phyloP scores from a whole-genome alignment of 2,888 invertebrate species.

The Mythimna lalbum region DNA sequence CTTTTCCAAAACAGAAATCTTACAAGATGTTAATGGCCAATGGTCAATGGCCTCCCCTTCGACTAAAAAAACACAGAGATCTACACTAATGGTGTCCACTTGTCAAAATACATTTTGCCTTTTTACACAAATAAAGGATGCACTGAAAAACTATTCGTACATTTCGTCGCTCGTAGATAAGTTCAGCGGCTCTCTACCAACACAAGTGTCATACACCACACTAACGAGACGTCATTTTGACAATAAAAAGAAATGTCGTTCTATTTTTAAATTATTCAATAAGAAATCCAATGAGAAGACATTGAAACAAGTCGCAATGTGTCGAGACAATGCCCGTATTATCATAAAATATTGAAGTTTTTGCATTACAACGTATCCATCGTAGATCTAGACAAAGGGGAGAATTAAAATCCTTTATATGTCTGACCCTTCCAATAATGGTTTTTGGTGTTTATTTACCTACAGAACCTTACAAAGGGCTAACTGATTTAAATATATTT shows the following conservation, averaged over 20 bases:
- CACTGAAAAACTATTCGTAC: conserved; percentile 7
- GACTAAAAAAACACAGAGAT: background rate
- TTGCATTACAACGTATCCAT: conserved; percentile 62
- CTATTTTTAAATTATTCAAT: conserved; percentile 86
- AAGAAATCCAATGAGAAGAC: conserved; percentile 82
- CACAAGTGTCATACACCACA: conserved; percentile 66
- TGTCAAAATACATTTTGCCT: background rate
- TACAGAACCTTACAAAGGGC: background rate
- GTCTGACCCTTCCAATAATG: conserved; percentile 45
- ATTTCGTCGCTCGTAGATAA: background rate
- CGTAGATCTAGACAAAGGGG: conserved; percentile 60
- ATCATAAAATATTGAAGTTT: conserved; percentile 83
- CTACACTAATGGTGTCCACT: background rate
- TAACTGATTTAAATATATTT: conserved; percentile 22
- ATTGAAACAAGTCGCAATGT: conserved; percentile 81
- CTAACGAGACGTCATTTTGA: conserved; percentile 80
- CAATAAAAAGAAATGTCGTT: conserved; percentile 77
- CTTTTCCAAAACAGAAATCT: too few relatives aligned
- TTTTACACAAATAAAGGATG: conserved; percentile 7
- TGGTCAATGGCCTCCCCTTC: background rate
- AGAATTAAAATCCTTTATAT: conserved; percentile 62
- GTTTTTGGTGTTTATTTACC: conserved; percentile 28
- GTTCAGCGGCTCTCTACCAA: conserved; percentile 57
- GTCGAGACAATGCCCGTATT: conserved; percentile 82
- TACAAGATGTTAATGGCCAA: background rate